Base-by-base conservation (phyloP, 2,888 invertebrate genomes). In the Sussaba pulchella region DNA sequence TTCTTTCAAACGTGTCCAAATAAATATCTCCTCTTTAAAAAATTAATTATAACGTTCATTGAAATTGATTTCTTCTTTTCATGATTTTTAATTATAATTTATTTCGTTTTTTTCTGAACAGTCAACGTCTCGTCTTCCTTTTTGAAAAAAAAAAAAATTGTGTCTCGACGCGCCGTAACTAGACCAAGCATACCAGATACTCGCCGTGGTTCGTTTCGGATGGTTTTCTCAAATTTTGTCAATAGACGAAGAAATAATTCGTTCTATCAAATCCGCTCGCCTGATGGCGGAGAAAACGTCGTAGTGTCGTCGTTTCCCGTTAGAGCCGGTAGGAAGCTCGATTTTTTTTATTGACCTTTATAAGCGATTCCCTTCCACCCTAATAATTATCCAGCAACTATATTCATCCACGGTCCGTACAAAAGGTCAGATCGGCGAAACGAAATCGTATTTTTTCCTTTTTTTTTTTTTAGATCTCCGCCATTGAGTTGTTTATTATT, bases 151-250 rank as follows among this genome's bases (percentile, higher is more conserved):
- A 66, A 8, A 36, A 12, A 54, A 57, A 71, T 69, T 64, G 57
- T 67, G 73, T 77, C 77, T 73, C 64, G 31, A 81, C 59, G 76
- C 72, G 61, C 57, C 59, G 61, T 80, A 75, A 79, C 83, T 84
- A 87, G 86, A 88, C 85, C 86, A 88, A 88, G 88, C 89, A 84
- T 83, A 85, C 85, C 85, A 84, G 85, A 76, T 80, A 82, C 83
- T 84, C 87, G 84, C 85, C 88, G 88, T 88, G 88, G 87, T 87
- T 85, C 36, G 61, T 81, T 81, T 77, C 70, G 64, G 24, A 9
- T 17, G 12, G 39, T 52, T 64, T 64, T 41, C n/a, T 12, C n/a
- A 17, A 39, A 21, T 39, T 21, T 64, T 0, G 17, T n/a, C 5
- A 57, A 26, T 1, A 26, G 2, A 21, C 12, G 5, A 45, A 31